phyloP scores from a whole-genome alignment of 2,797 vertebrate species.

The Galagoides demidoff region DNA sequence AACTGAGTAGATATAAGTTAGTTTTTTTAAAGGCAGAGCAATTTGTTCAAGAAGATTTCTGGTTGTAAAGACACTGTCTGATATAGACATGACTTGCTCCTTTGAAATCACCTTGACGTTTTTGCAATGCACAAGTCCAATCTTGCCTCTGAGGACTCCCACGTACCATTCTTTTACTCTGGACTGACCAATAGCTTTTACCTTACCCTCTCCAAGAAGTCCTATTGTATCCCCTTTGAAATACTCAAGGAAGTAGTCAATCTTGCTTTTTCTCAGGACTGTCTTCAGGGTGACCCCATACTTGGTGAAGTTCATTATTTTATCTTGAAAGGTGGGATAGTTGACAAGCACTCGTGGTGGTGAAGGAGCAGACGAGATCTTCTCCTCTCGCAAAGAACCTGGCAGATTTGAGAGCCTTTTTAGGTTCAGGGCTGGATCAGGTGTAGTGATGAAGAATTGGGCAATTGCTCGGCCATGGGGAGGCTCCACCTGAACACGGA shows the following conservation, averaged over 20 bases:
- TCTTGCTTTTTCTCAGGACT: constrained; percentile 93
- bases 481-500: constrained; percentile 89
- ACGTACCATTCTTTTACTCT: constrained; percentile 98
- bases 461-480: constrained; percentile 83
- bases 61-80: constrained; percentile 90
- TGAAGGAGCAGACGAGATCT: constrained; percentile 85
- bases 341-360: constrained; percentile 87
- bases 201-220: constrained; percentile 93
- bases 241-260: constrained; percentile 97
- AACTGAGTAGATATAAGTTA: constrained; percentile 97
- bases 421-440: constrained; percentile 90
- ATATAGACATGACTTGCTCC: constrained; percentile 94
- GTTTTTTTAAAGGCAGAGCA: constrained; percentile 93
- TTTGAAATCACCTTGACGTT: constrained; percentile 95
- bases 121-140: constrained; percentile 96
- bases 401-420: constrained; percentile 86
- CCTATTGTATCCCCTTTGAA: constrained; percentile 97
- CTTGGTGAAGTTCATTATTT: constrained; percentile 88
- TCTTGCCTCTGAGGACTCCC: constrained; percentile 92
- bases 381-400: constrained; percentile 84
- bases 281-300: constrained; percentile 96
- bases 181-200: constrained; percentile 94
- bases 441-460: constrained; percentile 91
- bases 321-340: constrained; percentile 91
- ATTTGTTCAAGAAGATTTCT: constrained; percentile 93